Conservation (phyloP, 2,888 invertebrate species). For the Epirrita christyi region DNA sequence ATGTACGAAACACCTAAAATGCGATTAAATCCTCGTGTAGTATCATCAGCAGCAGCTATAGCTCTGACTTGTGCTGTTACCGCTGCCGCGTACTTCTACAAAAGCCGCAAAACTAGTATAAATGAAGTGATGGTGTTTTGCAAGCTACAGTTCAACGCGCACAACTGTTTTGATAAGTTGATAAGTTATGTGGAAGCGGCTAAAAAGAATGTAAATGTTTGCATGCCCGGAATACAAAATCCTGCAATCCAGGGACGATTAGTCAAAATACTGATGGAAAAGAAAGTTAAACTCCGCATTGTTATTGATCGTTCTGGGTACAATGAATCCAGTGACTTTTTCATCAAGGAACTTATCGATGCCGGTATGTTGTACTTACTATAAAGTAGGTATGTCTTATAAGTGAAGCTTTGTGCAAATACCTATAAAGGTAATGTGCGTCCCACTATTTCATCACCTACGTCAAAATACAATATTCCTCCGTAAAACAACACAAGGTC, state of each 20-base stretch:
- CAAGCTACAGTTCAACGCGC: slow-evolving; percentile 75
- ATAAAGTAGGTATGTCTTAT: neutral
- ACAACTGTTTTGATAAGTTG: slow-evolving; percentile 76
- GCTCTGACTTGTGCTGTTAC: slow-evolving; percentile 73
- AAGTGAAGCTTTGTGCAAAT: too few species aligned
- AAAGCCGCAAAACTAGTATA: slow-evolving; percentile 63
- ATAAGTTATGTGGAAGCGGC: slow-evolving; percentile 74
- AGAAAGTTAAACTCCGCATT: slow-evolving; percentile 68
- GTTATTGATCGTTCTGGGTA: slow-evolving; percentile 72
- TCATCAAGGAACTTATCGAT: slow-evolving; percentile 70
- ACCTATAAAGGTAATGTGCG: too few species aligned
- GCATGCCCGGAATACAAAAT: slow-evolving; percentile 79
- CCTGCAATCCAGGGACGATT: slow-evolving; percentile 75
- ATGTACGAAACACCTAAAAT: slow-evolving; percentile 75
- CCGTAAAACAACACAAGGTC: too few species aligned
- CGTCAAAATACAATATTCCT: too few species aligned
- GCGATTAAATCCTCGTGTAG: slow-evolving; percentile 66
- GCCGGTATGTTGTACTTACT: slow-evolving; percentile 59
- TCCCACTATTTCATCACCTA: too few species aligned
- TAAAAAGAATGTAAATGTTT: slow-evolving; percentile 66
- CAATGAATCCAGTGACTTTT: slow-evolving; percentile 69
- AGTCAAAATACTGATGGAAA: slow-evolving; percentile 65
- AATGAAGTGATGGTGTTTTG: slow-evolving; percentile 82
- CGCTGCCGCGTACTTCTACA: slow-evolving; percentile 75
- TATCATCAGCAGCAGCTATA: slow-evolving; percentile 72